phyloP scores from a whole-genome alignment of 1,140 invertebrate species.

The Eufriesea mexicana region DNA sequence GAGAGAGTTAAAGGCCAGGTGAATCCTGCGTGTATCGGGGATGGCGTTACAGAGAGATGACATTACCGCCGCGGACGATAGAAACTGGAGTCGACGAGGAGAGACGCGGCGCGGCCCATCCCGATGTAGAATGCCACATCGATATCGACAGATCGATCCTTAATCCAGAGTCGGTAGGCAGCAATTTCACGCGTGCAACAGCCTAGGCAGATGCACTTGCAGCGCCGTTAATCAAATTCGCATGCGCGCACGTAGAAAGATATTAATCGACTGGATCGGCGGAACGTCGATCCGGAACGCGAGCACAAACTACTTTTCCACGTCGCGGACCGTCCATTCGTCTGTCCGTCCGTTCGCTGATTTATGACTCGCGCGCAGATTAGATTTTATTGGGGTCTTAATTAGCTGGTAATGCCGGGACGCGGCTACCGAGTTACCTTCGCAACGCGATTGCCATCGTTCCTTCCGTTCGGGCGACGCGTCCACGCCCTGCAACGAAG shows the following conservation, averaged over 20 bases:
- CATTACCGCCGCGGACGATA: conserved; percentile 62
- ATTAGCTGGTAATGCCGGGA: conserved; percentile 21
- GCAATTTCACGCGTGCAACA: conserved; percentile 24
- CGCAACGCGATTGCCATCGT: not conserved
- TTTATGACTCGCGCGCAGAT: conserved; percentile 19
- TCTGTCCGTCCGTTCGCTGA: conserved; percentile 11
- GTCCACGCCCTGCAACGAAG: not conserved
- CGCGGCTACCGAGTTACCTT: conserved; percentile 17
- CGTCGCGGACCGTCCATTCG: not conserved
- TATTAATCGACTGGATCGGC: conserved; percentile 30
- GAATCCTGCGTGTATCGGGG: conserved; percentile 54
- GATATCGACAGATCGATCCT: conserved; percentile 53
- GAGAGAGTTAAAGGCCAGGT: conserved; percentile 65
- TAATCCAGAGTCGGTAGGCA: conserved; percentile 19
- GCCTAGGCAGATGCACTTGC: not conserved
- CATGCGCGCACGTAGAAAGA: conserved; percentile 12
- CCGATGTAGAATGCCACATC: conserved; percentile 23
- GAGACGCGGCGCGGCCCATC: conserved; percentile 1
- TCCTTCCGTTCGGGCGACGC: not conserved
- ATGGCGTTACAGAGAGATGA: conserved; percentile 70
- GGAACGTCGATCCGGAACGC: conserved; percentile 8
- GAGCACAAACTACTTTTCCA: conserved; percentile 22
- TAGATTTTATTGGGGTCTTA: conserved; percentile 42
- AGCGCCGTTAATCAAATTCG: conserved; percentile 34
- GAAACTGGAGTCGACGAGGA: conserved; percentile 62